Evolutionary conservation across 2,888 invertebrate genomes (phyloP).

Genomic region (Eilema depressum): DNA sequence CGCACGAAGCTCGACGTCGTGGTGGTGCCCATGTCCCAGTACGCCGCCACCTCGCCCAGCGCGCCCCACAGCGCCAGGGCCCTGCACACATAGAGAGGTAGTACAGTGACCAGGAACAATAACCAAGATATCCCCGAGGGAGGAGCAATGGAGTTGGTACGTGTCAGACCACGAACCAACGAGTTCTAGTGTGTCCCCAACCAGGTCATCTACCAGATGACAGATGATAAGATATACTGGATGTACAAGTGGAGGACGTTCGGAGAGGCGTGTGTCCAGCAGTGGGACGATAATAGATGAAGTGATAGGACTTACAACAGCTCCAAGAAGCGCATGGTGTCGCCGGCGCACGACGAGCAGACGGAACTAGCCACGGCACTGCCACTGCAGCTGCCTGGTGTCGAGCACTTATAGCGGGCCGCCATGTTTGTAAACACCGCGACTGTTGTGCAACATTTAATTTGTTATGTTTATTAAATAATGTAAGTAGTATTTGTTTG

Average conservation of each 20-base stretch:
- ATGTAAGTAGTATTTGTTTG: not conserved
- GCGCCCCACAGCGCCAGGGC: not conserved
- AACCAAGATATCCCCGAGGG: too few species aligned
- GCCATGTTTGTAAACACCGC: not conserved
- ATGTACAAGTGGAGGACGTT: too few species aligned
- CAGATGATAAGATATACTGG: too few species aligned
- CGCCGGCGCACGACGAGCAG: too few species aligned
- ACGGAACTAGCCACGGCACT: not conserved
- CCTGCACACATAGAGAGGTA: not conserved
- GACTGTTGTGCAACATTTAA: not conserved
- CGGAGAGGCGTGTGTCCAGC: too few species aligned
- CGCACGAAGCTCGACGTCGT: not conserved
- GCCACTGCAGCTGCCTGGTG: not conserved
- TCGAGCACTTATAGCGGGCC: not conserved
- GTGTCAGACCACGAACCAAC: too few species aligned
- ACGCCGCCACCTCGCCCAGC: not conserved
- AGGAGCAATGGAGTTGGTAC: too few species aligned
- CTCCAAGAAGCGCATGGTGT: not conserved
- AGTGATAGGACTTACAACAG: not conserved
- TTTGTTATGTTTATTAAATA: not conserved
- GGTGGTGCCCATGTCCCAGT: constrained; percentile 12
- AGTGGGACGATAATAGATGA: too few species aligned
- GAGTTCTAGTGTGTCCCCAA: too few species aligned
- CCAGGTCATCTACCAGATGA: too few species aligned
- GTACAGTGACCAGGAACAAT: too few species aligned